These are phyloP conservation scores for Peromyscus maniculatus DNA, from an alignment of 2,113 vertebrate species.

Conservation along the genomic window DNA sequence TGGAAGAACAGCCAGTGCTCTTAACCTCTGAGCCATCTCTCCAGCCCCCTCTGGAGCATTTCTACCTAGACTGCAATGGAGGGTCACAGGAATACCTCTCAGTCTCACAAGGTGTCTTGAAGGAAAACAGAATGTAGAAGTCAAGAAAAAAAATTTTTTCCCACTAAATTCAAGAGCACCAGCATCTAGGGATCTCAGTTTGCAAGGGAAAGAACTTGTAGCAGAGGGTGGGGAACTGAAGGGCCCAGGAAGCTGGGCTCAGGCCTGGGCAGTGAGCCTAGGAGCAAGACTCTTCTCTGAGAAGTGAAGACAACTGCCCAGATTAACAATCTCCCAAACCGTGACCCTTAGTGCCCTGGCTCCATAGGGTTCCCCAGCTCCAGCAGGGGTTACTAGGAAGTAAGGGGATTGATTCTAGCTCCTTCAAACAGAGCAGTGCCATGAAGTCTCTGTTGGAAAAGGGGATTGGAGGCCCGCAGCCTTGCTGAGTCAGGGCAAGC, in stretches of 20 bases:
- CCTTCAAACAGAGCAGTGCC: background rate
- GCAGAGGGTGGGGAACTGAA: background rate
- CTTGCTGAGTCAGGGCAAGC: conserved; percentile 25
- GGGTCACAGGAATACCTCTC: background rate
- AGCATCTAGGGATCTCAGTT: background rate
- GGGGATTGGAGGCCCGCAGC: background rate
- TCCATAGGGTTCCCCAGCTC: background rate
- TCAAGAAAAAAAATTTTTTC: conserved; percentile 20
- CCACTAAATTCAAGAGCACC: conserved; percentile 24
- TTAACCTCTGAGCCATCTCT: no score
- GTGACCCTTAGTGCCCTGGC: background rate
- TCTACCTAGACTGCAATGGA: background rate
- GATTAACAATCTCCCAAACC: background rate
- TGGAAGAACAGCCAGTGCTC: no score
- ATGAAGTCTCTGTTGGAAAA: background rate
- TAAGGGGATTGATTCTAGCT: background rate
- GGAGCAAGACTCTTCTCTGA: background rate
- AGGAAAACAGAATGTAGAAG: background rate
- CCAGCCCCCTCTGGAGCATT: background rate
- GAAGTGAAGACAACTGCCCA: background rate
- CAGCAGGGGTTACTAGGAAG: background rate
- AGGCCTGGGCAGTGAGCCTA: background rate
- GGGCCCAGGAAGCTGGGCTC: background rate
- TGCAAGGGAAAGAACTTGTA: background rate
- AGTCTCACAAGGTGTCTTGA: background rate